A percentile compares a stretch with the other conserved stretches of the same genome.
Conservation (phyloP, 2,797 vertebrate species). For the Halcyon smyrnensis region DNA sequence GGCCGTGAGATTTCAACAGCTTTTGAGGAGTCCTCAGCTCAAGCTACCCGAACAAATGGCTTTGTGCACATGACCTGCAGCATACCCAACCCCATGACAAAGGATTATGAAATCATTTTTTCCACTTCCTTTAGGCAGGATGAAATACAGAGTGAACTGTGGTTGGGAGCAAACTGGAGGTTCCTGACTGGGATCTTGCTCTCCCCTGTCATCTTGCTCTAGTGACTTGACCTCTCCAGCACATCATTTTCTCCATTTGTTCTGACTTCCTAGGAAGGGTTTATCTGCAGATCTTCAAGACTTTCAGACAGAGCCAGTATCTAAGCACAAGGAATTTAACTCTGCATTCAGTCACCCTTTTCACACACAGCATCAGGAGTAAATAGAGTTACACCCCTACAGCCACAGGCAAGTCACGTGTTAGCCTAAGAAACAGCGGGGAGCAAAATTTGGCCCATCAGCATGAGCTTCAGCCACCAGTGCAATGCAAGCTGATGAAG, state of each 20-base stretch:
- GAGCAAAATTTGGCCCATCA: not conserved
- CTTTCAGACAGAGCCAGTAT: not conserved
- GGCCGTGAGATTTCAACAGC: slow-evolving; percentile 24
- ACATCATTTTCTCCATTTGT: not conserved
- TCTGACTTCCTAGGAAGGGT: not conserved
- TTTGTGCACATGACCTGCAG: slow-evolving; percentile 26
- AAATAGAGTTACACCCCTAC: not conserved
- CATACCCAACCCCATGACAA: not conserved
- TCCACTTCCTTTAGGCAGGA: slow-evolving; percentile 2
- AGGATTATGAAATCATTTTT: slow-evolving; percentile 26
- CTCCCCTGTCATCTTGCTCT: not conserved
- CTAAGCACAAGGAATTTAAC: not conserved
- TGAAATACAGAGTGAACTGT: not conserved
- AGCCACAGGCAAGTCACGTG: not conserved
- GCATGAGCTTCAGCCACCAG: not conserved
- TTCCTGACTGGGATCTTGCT: not conserved
- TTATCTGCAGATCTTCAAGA: not conserved
- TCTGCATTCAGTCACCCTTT: not conserved
- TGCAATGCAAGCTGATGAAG: not conserved
- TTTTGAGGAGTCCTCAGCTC: slow-evolving; percentile 44
- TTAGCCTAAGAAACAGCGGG: not conserved
- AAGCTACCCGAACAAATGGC: slow-evolving; percentile 41
- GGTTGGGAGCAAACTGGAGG: not conserved
- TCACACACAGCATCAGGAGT: not conserved
- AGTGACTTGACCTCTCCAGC: slow-evolving; percentile 17